A percentile compares a stretch with the other conserved stretches of the same genome.
These are phyloP conservation scores for Tetranychus urticae DNA, from an alignment of 1,140 invertebrate genomes.

Conservation along the genomic window DNA sequence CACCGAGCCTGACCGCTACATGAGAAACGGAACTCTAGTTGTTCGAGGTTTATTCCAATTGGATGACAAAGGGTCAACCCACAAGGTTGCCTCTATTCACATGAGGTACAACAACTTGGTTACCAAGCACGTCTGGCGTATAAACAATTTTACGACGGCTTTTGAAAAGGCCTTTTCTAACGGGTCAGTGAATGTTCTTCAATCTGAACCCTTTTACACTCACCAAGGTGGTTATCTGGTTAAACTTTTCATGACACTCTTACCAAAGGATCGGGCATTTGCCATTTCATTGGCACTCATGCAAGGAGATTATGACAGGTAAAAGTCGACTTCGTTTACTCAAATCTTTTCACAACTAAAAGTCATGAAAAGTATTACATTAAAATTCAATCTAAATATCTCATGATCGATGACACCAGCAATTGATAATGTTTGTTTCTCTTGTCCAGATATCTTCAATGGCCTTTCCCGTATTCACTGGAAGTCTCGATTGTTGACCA, in stretches of 20 bases:
- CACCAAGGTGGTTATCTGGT: conserved; percentile 10
- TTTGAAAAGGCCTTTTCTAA: not conserved
- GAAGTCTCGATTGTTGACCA: conserved; percentile 10
- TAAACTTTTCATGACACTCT: conserved; percentile 6
- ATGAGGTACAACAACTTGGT: conserved; percentile 10
- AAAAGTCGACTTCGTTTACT: not conserved
- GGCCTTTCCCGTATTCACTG: conserved; percentile 12
- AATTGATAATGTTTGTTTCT: not conserved
- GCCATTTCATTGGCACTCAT: conserved; percentile 10
- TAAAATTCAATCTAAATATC: not conserved
- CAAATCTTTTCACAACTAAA: no score
- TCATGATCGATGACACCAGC: not conserved
- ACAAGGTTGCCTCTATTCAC: not conserved
- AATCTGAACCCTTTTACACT: conserved; percentile 9
- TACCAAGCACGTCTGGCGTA: conserved; percentile 10
- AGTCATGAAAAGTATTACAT: no score
- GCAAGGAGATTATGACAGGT: conserved; percentile 8
- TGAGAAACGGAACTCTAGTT: not conserved
- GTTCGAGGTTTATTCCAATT: conserved; percentile 5
- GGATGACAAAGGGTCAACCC: not conserved
- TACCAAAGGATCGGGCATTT: conserved; percentile 5
- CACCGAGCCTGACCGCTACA: not conserved
- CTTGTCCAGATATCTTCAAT: conserved; percentile 5
- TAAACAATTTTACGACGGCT: conserved; percentile 2
- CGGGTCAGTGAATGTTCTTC: not conserved